Evolutionary conservation across 2,888 invertebrate species (phyloP), one percentile per base, ranked within the genome.

Genomic region (Pantelozetes paolii): DNA sequence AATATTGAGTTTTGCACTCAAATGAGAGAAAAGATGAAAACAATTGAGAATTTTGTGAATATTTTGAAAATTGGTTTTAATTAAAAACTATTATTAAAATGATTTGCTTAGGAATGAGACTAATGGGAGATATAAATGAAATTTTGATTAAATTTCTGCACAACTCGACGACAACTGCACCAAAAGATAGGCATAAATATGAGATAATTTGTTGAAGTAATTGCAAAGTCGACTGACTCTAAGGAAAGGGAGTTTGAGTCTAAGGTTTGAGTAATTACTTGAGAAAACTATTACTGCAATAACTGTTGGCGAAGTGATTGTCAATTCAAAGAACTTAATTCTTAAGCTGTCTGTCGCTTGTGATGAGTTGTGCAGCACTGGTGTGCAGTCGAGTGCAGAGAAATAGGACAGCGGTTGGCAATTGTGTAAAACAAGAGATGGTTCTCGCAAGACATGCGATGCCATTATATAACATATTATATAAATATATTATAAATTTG

Each of bases 351-450:
- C 45, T 59, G 59, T 59, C 30, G 28, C 18, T 59, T 59, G 59
- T 32, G 59, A 59, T 59, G 59, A 59, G 30, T 59, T 30, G 59
- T 59, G 59, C 32, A 30, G 28, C 32, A 28, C 30, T 59, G 13
- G 20, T 20, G 20, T 6, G 23, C 11, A 59, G 59, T 59, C 28
- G 30, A 59, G 32, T 64, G 64, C 30, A n/a, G 20, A 36, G 64
- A 64, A 64, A 36, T 64, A 20, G 64, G 64, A 40, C 64, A 64
- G 64, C 64, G 64, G 64, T 64, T 64, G 59, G 36, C 64, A 64
- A 20, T 64, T 8, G 64, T 64, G 64, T 36, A 64, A 32, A 40
- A 64, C 36, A 36, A 36, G 64, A 62, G 9, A 30, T 18, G 8
- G 11, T 13, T n/a, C 6, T 8, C 6, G 15, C 15, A 2, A 62